phyloP scores from a whole-genome alignment of 2,888 invertebrate species.

The Oasisia sp. region DNA sequence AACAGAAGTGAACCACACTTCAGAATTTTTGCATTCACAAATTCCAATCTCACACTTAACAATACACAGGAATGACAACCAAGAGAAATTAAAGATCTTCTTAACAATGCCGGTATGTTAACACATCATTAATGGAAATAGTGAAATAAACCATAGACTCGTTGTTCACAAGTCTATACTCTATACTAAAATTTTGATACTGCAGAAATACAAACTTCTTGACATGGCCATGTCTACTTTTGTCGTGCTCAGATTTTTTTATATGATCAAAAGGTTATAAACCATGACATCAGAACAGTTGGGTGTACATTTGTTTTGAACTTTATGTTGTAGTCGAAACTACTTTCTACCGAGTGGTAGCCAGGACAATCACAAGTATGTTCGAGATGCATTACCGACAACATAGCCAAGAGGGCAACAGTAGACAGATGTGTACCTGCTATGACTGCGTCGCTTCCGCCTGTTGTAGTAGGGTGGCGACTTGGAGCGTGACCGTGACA shows the following conservation, averaged over 20 bases:
- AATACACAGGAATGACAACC: not conserved
- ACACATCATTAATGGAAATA: not conserved
- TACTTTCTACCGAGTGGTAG: not conserved
- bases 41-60: not conserved
- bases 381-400: not conserved
- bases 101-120: not conserved
- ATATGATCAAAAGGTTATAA: not conserved
- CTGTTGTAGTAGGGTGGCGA: constrained; percentile 44
- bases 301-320: not conserved
- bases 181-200: not conserved
- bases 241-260: not conserved
- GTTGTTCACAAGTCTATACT: not conserved
- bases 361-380: not conserved
- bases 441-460: constrained; percentile 36
- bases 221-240: not conserved
- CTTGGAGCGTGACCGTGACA: constrained; percentile 60
- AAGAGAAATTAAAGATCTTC: not conserved
- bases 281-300: not conserved
- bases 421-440: not conserved
- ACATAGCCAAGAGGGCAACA: not conserved
- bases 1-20: not conserved
- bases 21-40: not conserved
- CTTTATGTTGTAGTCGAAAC: not conserved
- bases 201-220: not conserved
- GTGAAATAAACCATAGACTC: not conserved